Conservation (phyloP, 2,888 invertebrate species). For the Acanthacorydalis orientalis region DNA sequence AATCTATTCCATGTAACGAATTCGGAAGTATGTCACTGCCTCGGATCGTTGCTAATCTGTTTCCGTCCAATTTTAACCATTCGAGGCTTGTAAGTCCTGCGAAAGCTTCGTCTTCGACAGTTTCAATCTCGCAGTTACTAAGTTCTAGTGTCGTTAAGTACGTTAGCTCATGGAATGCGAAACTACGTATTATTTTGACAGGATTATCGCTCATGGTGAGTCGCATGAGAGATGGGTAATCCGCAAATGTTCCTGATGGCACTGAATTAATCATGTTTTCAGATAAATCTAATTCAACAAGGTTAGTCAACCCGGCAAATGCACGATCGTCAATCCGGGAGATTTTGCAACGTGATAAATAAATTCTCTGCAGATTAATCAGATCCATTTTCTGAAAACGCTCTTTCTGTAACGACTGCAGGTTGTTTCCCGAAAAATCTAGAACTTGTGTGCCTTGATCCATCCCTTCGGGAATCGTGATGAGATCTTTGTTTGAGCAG, state of each 20-base stretch:
- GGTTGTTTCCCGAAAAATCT: conserved; percentile 68
- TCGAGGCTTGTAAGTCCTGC: conserved; percentile 64
- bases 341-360: conserved; percentile 60
- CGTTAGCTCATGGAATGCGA: conserved; percentile 56
- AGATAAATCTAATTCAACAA: conserved; percentile 76
- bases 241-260: conserved; percentile 62
- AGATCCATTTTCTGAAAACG: conserved; percentile 63
- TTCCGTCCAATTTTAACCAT: conserved; percentile 71
- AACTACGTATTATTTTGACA: conserved; percentile 50
- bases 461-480: conserved; percentile 60
- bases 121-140: conserved; percentile 61
- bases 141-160: conserved; percentile 67
- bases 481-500: conserved; percentile 62
- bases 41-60: conserved; percentile 55
- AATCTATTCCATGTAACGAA: conserved; percentile 58
- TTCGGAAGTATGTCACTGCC: conserved; percentile 57
- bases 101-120: conserved; percentile 65
- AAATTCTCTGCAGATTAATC: conserved; percentile 76
- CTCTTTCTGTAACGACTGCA: conserved; percentile 61
- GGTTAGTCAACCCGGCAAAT: conserved; percentile 68
- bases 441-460: conserved; percentile 76
- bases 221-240: conserved; percentile 67
- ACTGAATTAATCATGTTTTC: conserved; percentile 62
- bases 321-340: conserved; percentile 62
- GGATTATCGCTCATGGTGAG: conserved; percentile 69